phyloP scores from a whole-genome alignment of 2,888 invertebrate species.

The Scaptomyza parva region DNA sequence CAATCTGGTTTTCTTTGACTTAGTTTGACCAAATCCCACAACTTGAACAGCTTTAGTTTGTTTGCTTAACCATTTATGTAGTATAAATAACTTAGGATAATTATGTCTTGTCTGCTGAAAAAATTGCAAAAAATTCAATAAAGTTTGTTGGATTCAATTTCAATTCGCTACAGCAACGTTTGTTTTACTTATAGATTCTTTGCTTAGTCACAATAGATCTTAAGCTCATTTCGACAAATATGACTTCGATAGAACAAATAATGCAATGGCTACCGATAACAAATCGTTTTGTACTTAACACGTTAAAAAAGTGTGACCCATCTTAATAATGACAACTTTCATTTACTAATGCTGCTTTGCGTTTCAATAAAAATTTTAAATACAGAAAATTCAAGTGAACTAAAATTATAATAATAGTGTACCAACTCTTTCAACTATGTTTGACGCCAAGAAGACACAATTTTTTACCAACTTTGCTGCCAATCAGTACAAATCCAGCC shows the following conservation, averaged over 20 bases:
- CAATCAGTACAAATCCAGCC: background rate
- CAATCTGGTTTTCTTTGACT: no score
- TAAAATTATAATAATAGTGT: slow-evolving; percentile 5
- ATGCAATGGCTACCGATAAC: background rate
- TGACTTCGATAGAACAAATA: background rate
- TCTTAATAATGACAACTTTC: background rate
- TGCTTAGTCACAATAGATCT: background rate
- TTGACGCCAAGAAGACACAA: background rate
- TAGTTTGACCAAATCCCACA: no score
- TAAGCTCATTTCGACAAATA: background rate
- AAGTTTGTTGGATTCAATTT: no score
- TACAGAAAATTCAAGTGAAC: slow-evolving; percentile 10
- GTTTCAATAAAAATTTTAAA: slow-evolving; percentile 27
- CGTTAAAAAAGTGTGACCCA: background rate
- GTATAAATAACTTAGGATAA: no score
- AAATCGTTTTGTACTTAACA: background rate
- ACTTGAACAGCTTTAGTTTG: no score
- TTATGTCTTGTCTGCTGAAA: no score
- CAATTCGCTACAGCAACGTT: no score
- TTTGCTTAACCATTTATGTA: no score
- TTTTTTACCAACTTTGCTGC: background rate
- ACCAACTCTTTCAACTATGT: slow-evolving; percentile 11
- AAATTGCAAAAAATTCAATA: no score
- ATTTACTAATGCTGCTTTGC: slow-evolving; percentile 4
- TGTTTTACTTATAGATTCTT: background rate